Evolutionary conservation across 2,888 invertebrate genomes (phyloP).

Genomic region (Archips crataeganus): DNA sequence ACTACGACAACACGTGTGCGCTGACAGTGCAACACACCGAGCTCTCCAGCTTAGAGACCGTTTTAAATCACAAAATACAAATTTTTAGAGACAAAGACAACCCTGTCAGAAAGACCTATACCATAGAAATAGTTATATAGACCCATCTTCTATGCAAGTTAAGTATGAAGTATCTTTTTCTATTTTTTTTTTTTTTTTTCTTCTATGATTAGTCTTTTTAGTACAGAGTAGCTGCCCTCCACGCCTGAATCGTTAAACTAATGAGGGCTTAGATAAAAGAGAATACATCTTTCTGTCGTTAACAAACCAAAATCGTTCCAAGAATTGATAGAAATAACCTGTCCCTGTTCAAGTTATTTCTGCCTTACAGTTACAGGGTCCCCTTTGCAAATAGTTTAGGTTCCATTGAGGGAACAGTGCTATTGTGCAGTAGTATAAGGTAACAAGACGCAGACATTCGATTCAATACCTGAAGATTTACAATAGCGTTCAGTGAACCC

Average conservation of each 20-base stretch:
- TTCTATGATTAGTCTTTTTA: not conserved
- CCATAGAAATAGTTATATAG: not conserved
- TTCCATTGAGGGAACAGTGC: slow-evolving; percentile 53
- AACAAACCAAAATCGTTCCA: slow-evolving; percentile 10
- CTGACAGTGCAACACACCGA: slow-evolving; percentile 58
- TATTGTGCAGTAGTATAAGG: slow-evolving; percentile 50
- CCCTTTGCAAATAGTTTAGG: slow-evolving; percentile 54
- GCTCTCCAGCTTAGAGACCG: slow-evolving; percentile 66
- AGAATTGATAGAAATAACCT: not conserved
- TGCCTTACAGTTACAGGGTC: slow-evolving; percentile 6
- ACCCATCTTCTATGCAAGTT: not conserved
- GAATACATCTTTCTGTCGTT: slow-evolving; percentile 12
- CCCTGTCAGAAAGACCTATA: not conserved
- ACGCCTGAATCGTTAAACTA: slow-evolving; percentile 5
- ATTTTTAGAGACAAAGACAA: not conserved
- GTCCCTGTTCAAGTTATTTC: not conserved
- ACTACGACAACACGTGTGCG: slow-evolving; percentile 80
- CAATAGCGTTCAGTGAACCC: slow-evolving; percentile 81
- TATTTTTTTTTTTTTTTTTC: no score
- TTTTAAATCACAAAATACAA: slow-evolving; percentile 53
- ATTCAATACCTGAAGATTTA: slow-evolving; percentile 72
- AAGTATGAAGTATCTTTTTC: no score
- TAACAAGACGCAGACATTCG: slow-evolving; percentile 61
- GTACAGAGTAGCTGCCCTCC: not conserved
- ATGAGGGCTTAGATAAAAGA: slow-evolving; percentile 18